Evolutionary conservation across 2,888 invertebrate species (phyloP), one percentile per base, ranked within the genome.

Genomic region (Phalera bucephala): DNA sequence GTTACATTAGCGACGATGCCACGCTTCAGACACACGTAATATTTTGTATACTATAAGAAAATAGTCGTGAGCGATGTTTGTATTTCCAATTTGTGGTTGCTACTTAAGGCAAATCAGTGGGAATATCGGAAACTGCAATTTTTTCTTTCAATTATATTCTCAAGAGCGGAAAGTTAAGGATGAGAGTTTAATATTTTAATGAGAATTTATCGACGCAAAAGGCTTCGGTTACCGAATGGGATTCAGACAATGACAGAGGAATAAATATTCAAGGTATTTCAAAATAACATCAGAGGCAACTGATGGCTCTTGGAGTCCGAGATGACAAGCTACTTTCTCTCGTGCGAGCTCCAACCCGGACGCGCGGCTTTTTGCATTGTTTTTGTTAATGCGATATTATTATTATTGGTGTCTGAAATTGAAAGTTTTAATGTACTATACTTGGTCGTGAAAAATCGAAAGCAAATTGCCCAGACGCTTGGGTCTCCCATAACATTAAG

Each of bases 261-360:
- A 64, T 64, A 68, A 65, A 71, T 69, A 70, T 71, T 69, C 64
- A 68, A 73, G 71, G 63, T 64, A 66, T 77, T 77, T 70, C 77
- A 72, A 76, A 71, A 74, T 64, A 61, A 31, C 59, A 57, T 61
- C 52, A 57, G 48, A 52, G 52, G 53, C 61, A 60, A 52, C 56
- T 59, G 60, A 59, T 41, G 48, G 42, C 36, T 36, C 40, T 49
- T 50, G 39, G 45, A 52, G 53, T 52, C 62, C 61, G 72, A 76
- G 75, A 78, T 78, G 78, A 74, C 72, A 80, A 60, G 74, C 52
- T 63, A 81, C 85, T 84, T 84, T 86, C 85, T 80, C 84, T 78
- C 58, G 61, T 47, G 57, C 64, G 60, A 14, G 9, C 64, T 65
- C 64, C 74, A 64, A 80, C 80, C 83, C 83, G 83, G 83, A 81